phyloP scores from a whole-genome alignment of 2,113 vertebrate genomes.

The Scytalopus superciliaris region DNA sequence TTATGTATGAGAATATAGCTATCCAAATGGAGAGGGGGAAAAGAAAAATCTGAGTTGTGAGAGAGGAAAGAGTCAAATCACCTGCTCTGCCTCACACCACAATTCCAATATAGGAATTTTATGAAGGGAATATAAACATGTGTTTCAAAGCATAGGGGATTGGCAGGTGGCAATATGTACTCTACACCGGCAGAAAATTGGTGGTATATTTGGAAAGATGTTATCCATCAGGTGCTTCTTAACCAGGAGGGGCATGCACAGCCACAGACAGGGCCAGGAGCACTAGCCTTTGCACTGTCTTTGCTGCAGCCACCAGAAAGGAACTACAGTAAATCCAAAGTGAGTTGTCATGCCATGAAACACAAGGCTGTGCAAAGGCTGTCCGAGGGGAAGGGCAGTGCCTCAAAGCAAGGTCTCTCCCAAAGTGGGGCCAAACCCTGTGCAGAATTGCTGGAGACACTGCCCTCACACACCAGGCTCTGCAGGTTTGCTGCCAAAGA shows the following conservation, averaged over 20 bases:
- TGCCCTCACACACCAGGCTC: background rate
- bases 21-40: background rate
- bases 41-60: background rate
- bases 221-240: background rate
- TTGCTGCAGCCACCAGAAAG: background rate
- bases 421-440: background rate
- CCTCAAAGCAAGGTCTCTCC: background rate
- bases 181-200: background rate
- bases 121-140: background rate
- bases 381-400: background rate
- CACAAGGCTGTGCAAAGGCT: background rate
- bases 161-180: background rate
- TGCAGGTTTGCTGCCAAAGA: background rate
- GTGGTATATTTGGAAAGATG: background rate
- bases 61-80: background rate
- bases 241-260: background rate
- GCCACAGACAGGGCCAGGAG: background rate
- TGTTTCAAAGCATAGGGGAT: background rate
- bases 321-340: constrained; percentile 6
- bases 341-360: background rate
- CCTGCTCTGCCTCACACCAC: background rate
- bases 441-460: background rate
- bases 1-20: background rate
- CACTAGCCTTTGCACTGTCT: fast-evolving
- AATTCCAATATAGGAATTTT: background rate